A percentile compares a stretch with the other conserved stretches of the same genome.
Conservation (phyloP, 2,113 vertebrate species). For the Struthio camelus region DNA sequence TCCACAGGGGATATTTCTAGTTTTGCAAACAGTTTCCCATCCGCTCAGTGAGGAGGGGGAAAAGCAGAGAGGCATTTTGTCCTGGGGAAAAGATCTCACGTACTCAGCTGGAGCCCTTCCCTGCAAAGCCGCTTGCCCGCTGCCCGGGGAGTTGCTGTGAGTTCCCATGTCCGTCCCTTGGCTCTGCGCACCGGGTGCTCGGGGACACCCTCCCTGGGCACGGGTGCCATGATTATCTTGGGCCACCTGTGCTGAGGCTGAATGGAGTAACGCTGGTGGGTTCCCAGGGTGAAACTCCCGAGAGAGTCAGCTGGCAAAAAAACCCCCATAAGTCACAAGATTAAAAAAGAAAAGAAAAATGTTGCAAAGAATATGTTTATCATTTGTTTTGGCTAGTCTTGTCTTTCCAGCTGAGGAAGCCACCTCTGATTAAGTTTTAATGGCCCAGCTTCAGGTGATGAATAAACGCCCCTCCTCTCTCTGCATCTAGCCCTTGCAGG, state of each 20-base stretch:
- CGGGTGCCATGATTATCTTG: accelerated
- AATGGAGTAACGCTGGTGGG: not conserved
- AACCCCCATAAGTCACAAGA: not conserved
- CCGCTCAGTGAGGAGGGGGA: not conserved
- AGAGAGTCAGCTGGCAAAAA: not conserved
- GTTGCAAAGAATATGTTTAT: not conserved
- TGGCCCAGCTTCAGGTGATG: not conserved
- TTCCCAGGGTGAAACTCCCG: not conserved
- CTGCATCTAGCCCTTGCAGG: not conserved
- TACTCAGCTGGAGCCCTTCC: conserved; percentile 38
- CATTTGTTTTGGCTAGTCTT: not conserved
- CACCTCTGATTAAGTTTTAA: not conserved
- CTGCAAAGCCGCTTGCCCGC: not conserved
- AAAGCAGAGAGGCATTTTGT: not conserved
- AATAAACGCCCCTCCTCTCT: not conserved
- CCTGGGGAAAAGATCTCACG: not conserved
- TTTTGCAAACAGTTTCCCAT: conserved; percentile 38
- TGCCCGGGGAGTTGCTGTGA: not conserved
- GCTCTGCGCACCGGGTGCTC: not conserved
- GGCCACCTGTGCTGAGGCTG: not conserved
- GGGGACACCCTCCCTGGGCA: not conserved
- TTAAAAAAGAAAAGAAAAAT: not conserved
- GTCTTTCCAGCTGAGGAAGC: not conserved
- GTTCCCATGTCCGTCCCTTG: not conserved
- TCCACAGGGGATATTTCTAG: conserved; percentile 39